phyloP scores from a whole-genome alignment of 2,888 invertebrate genomes.

The Globia sparganii region DNA sequence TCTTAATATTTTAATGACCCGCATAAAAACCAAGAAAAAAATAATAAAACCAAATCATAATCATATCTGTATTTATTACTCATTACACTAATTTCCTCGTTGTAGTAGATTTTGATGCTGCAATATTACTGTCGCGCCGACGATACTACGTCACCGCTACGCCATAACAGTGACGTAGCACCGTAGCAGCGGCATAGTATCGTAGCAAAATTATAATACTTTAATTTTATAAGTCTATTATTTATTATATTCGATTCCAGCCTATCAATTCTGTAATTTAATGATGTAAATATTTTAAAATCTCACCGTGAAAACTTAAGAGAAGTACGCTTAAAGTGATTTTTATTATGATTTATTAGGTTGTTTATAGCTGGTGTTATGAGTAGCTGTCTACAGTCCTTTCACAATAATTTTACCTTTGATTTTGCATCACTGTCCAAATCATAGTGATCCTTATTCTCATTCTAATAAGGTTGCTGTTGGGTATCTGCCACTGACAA shows the following conservation, averaged over 20 bases:
- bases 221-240: not conserved
- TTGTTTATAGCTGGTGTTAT: too few species aligned
- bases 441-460: too few species aligned
- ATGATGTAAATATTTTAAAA: too few species aligned
- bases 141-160: not conserved
- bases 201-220: not conserved
- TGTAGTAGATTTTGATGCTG: not conserved
- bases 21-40: not conserved
- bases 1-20: not conserved
- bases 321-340: not conserved
- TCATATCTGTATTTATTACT: not conserved
- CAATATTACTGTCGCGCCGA: not conserved
- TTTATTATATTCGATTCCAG: not conserved
- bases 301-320: too few species aligned
- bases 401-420: too few species aligned
- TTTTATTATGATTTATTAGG: too few species aligned
- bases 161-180: not conserved
- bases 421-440: too few species aligned
- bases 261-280: not conserved
- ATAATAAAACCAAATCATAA: not conserved
- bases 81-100: too few species aligned
- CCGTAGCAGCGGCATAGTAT: not conserved
- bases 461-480: too few species aligned
- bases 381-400: too few species aligned
- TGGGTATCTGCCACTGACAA: too few species aligned